Evolutionary conservation across 2,113 vertebrate species (phyloP), one percentile per base, ranked within the genome.

Genomic region (Bubo bubo): DNA sequence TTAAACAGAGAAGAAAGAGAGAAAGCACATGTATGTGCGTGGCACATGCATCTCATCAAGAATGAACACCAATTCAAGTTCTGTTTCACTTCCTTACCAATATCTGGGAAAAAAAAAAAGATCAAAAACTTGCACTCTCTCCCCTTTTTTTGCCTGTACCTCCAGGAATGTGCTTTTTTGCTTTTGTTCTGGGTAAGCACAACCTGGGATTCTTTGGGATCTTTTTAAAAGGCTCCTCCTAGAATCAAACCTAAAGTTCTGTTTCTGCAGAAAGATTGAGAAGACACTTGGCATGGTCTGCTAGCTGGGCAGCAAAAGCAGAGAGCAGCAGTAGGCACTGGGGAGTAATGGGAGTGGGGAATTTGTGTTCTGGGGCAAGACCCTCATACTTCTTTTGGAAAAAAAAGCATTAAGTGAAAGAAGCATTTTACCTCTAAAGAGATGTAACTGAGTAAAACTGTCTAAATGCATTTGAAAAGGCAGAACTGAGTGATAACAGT

Each of bases 1-100:
- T 95, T 95, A 96, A 94, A 95, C 86, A 92, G 82, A 90, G 63
- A 93, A 93, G 82, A 85, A 41, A 84, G 79, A 93, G 88, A 93
- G 58, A 81, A 95, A 95, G 75, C 86, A 89, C 76, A 35, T 75
- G 76, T 71, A 94, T 37, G 59, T 28, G 34, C 55, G 62, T 1
- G 0, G 79, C 83, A 92, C 91, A 50, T 92, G 83, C 22, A 71
- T 84, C 75, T 91, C 53, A 63, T 91, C 93, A 95, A 79, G 63
- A 90, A 80, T 21, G 82, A 92, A 32, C 52, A 95, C 55, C 73
- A 92, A 95, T 86, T 77, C 75, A 63, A 84, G 28, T 56, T 80
- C 85, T 93, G 18, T 74, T 95, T 92, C 72, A 60, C 41, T 77
- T 70, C 63, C 23, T 58, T 62, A 92, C 28, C 83, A 76, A 41